Base-by-base conservation (phyloP, 1,140 invertebrate species). In the Euura saliciscinereae region DNA sequence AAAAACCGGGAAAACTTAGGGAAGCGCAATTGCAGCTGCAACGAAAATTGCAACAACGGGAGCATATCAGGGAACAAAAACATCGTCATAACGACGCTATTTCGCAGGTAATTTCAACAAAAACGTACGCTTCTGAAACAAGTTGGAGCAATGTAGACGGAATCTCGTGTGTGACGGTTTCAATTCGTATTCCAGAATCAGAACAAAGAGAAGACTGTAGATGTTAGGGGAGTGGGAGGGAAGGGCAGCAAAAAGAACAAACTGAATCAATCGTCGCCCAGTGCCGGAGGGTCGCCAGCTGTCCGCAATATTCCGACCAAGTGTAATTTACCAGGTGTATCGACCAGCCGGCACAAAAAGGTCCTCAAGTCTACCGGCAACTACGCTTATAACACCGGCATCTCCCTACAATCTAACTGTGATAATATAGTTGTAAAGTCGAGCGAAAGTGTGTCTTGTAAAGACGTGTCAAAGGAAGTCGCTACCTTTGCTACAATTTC, bases 31-130 rank as follows among this genome's bases (percentile, higher is more conserved):
- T 92, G 68, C 91, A 92, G 74, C 86, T 93, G 65, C 91, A 92
- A 79, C 87, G 90, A 65, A 93, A 93, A 83, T 84, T 93, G 64
- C 90, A 93, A 69, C 91, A 94, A 83, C 90, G 91, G 70, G 92
- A 94, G 80, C 85, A 92, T 13, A 90, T 91, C 65, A 91, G 91
- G 74, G 92, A 95, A 79, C 90, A 93, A 78, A 95, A 95, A 81
- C 88, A 82, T 76, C 78, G 80, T 72, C 74, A 82, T 71, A 65
- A 78, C 45, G 80, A 84, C 68, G 74, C 72, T 69, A 70, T 76
- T 77, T 72, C 74, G 69, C 82, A 82, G 78, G 75, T 76, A 73
- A 64, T 10, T 64, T 64, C 59, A 64, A 10, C 13, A 64, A 64
- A 64, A 64, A 64, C 10, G 1, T 64, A 2, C 13, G 59, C 59